phyloP scores from a whole-genome alignment of 2,888 invertebrate genomes.

The Congeria kusceri region DNA sequence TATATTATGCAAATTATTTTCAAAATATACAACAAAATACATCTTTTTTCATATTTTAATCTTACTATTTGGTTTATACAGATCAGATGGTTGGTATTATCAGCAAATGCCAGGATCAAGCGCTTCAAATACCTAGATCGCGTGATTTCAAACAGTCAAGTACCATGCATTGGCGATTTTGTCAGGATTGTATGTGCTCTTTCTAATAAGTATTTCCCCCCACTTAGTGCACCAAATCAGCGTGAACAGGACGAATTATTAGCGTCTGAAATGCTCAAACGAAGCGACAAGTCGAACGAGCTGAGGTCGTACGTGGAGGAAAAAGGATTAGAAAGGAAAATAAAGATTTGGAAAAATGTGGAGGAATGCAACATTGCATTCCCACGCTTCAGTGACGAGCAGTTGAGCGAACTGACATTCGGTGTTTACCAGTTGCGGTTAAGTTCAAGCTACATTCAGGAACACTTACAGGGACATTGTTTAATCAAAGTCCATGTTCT shows the following conservation, averaged over 20 bases:
- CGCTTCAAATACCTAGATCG: slow-evolving; percentile 22
- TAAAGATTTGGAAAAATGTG: too few relatives aligned
- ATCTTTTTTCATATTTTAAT: too few relatives aligned
- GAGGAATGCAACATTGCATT: too few relatives aligned
- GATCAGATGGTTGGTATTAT: slow-evolving; percentile 45
- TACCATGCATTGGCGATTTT: slow-evolving; percentile 40
- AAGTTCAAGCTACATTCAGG: slow-evolving; percentile 41
- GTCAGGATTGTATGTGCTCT: slow-evolving; percentile 36
- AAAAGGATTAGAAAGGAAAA: too few relatives aligned
- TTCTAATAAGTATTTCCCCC: slow-evolving; percentile 31
- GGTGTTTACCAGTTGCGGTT: slow-evolving; percentile 48
- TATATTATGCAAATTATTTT: too few relatives aligned
- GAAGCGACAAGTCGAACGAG: too few relatives aligned
- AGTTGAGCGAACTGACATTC: slow-evolving; percentile 36
- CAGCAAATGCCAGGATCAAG: slow-evolving; percentile 48
- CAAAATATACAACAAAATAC: too few relatives aligned
- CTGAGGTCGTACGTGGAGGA: too few relatives aligned
- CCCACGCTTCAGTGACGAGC: too few relatives aligned
- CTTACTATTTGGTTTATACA: too few relatives aligned
- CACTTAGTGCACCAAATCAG: slow-evolving; percentile 5
- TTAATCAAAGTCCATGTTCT: slow-evolving; percentile 28
- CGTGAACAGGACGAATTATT: slow-evolving; percentile 9
- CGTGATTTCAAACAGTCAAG: slow-evolving; percentile 39
- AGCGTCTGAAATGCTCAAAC: slow-evolving; percentile 24
- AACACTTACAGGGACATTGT: slow-evolving; percentile 32